These are phyloP conservation scores for Cervus canadensis DNA, from an alignment of 2,113 vertebrate genomes.

Conservation along the genomic window DNA sequence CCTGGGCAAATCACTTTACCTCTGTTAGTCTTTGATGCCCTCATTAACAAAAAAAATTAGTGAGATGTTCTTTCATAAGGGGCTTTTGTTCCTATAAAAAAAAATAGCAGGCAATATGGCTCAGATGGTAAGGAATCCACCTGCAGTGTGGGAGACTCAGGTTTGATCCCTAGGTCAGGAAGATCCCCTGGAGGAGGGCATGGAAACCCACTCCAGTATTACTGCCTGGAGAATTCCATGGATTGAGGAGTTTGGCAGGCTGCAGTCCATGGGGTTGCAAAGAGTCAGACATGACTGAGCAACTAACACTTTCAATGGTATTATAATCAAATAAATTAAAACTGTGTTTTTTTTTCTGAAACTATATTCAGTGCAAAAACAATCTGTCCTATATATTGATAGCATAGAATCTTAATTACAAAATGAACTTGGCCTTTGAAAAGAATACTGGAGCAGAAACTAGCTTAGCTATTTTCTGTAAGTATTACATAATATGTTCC, in stretches of 20 bases:
- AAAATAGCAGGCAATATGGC: not conserved
- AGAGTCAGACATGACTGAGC: not conserved
- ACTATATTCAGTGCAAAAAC: not conserved
- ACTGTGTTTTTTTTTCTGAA: not conserved
- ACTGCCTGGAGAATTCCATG: not conserved
- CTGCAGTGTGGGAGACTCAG: not conserved
- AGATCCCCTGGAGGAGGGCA: not conserved
- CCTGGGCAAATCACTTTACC: not conserved
- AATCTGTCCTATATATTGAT: not conserved
- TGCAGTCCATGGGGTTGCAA: not conserved
- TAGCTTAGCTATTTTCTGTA: not conserved
- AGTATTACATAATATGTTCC: not conserved
- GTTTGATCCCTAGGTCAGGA: not conserved
- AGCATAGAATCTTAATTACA: not conserved
- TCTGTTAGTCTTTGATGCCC: not conserved
- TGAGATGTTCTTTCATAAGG: not conserved
- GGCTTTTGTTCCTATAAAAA: not conserved
- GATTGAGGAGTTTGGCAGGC: not conserved
- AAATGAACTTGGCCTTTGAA: not conserved
- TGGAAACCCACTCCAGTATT: not conserved
- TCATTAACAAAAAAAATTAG: not conserved
- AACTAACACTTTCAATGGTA: not conserved
- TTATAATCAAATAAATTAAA: not conserved
- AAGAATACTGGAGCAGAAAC: not conserved
- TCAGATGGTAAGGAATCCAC: not conserved